Base-by-base conservation (phyloP, 2,888 invertebrate genomes). In the Drosophila mayaguana region DNA sequence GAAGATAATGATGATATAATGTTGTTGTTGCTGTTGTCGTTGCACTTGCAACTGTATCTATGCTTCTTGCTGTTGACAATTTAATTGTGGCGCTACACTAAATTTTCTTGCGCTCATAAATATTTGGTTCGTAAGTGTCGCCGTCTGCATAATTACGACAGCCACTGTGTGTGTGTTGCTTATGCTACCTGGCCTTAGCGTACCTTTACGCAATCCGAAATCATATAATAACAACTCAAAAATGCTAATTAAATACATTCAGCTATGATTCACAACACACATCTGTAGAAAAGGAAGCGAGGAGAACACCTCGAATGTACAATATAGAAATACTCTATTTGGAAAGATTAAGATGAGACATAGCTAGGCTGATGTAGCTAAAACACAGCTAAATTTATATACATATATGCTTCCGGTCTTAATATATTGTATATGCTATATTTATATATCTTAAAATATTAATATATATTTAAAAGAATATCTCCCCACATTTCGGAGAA, bases 161-260 rank as follows among this genome's bases (percentile, higher is more conserved):
- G 62, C 36, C 53, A 64, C 80, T 70, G 70, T 77, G 32, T 53
- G 32, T 53, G 43, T 11, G 18, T 43, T 36, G 36, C 6, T 11
- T 28, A n/a, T 55, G 12, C 20, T 40, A 46, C 55, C 38, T 50
- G 16, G 22, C 36, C 34, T 2, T 51, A 65, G 5, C 56, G 45
- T 62, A 67, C 55, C 59, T 56, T 57, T 73, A 67, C 67, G 73
- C 66, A 72, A 57, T 48, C 57, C 40, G 67, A 6, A 28, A 77
- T 54, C 63, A 62, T 46, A 67, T 71, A 67, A 57, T 48, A 42
- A 38, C 46, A 48, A 14, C 32, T 38, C 48, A 72, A 68, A 78
- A 69, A 81, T 69, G 60, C 62, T 70, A 70, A 81, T 66, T 70
- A 62, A 74, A 81, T 64, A 54, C 43, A 56, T 59, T 53, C 25